Evolutionary conservation across 1,140 invertebrate genomes (phyloP).

Genomic region (Pseudoatta argentina): DNA sequence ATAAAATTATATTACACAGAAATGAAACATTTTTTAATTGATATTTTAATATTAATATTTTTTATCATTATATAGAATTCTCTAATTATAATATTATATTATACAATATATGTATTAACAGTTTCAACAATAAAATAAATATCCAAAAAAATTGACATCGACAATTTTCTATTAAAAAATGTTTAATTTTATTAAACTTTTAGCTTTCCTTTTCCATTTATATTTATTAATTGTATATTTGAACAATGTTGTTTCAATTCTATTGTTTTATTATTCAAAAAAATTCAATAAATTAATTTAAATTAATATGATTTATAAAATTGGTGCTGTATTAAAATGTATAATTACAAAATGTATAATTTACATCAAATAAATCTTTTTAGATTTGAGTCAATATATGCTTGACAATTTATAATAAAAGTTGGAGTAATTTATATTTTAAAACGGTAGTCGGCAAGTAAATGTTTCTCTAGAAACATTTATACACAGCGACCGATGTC

Average conservation of each 20-base stretch:
- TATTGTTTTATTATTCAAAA: not conserved
- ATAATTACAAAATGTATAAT: not conserved
- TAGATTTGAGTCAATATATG: not conserved
- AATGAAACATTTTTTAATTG: not conserved
- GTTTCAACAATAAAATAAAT: not conserved
- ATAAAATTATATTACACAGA: not conserved
- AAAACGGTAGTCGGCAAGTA: conserved; percentile 23
- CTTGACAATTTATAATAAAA: conserved; percentile 18
- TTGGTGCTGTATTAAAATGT: not conserved
- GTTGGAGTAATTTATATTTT: conserved; percentile 43
- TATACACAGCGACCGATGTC: conserved; percentile 25
- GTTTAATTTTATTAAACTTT: not conserved
- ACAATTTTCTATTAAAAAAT: not conserved
- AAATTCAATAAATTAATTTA: conserved; percentile 13
- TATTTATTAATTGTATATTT: not conserved
- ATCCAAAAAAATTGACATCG: not conserved
- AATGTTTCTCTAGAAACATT: conserved; percentile 22
- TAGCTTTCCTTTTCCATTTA: not conserved
- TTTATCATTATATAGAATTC: conserved; percentile 8
- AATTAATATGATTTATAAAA: not conserved
- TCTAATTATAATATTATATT: not conserved
- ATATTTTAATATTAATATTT: not conserved
- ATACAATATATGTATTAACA: not conserved
- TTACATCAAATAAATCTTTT: not conserved
- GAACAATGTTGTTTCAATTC: not conserved